Conservation (phyloP, 2,888 invertebrate genomes). For the Acronicta leporina region DNA sequence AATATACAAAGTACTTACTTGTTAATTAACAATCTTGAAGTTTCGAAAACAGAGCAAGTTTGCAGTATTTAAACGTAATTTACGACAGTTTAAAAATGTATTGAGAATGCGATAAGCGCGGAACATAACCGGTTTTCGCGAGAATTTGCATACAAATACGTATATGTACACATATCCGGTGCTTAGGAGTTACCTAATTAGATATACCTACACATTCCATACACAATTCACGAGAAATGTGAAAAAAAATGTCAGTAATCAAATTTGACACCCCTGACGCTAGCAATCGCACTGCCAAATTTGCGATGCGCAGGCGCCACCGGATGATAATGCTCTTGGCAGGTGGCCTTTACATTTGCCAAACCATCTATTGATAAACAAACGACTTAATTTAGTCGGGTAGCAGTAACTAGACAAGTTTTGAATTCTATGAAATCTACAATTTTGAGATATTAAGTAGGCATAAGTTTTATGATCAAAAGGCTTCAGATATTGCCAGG, state of each 20-base stretch:
- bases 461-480: background rate
- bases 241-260: background rate
- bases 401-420: slow-evolving; percentile 13
- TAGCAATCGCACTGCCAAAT: slow-evolving; percentile 29
- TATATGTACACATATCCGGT: slow-evolving; percentile 46
- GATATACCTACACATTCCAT: slow-evolving; percentile 37
- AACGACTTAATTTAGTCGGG: slow-evolving; percentile 49
- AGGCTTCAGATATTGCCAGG: background rate
- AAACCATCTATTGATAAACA: slow-evolving; percentile 59
- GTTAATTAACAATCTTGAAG: slow-evolving; percentile 26
- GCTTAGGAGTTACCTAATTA: slow-evolving; percentile 47
- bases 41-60: slow-evolving; percentile 24
- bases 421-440: slow-evolving; percentile 1
- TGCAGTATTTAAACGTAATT: slow-evolving; percentile 56
- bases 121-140: slow-evolving; percentile 72
- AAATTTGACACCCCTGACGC: slow-evolving; percentile 30
- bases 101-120: slow-evolving; percentile 77
- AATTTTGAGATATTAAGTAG: background rate
- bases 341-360: slow-evolving; percentile 56
- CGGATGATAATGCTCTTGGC: slow-evolving; percentile 41
- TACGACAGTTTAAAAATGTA: slow-evolving; percentile 63
- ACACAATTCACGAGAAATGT: background rate
- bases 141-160: slow-evolving; percentile 60
- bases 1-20: slow-evolving; percentile 7
- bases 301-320: slow-evolving; percentile 35